These are phyloP conservation scores for Diceros bicornis DNA, from an alignment of 2,797 vertebrate species.

Conservation along the genomic window DNA sequence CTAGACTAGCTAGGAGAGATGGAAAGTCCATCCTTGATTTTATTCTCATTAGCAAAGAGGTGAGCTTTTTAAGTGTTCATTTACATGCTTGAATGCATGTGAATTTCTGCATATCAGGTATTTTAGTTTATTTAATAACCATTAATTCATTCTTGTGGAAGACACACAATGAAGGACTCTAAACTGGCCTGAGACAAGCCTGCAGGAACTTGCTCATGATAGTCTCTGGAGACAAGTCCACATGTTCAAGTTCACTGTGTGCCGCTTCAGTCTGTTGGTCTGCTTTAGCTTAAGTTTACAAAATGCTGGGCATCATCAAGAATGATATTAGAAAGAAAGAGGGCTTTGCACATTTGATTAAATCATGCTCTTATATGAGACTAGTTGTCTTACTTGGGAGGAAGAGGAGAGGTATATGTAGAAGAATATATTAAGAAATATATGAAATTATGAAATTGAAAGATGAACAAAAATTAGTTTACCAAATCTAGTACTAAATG, in stretches of 20 bases:
- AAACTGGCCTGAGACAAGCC: background rate
- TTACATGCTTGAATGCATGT: background rate
- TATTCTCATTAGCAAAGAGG: slow-evolving; percentile 31
- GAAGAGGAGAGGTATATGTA: background rate
- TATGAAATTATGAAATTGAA: background rate
- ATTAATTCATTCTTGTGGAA: background rate
- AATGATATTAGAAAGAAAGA: background rate
- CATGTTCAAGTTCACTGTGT: background rate
- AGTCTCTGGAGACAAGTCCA: background rate
- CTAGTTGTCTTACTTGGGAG: background rate
- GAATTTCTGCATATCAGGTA: background rate
- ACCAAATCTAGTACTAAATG: background rate
- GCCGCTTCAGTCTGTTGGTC: background rate
- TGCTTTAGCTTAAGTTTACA: background rate
- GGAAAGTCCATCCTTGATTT: background rate
- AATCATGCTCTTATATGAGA: background rate
- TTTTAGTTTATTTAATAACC: background rate
- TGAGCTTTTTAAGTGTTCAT: background rate
- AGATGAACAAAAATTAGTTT: background rate
- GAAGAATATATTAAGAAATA: background rate
- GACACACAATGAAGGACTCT: background rate
- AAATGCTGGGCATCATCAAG: background rate
- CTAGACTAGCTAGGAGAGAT: background rate
- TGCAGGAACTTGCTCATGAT: background rate
- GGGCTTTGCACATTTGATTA: background rate